These are phyloP conservation scores for Lagria hirta DNA, from an alignment of 2,888 invertebrate genomes.

Conservation along the genomic window DNA sequence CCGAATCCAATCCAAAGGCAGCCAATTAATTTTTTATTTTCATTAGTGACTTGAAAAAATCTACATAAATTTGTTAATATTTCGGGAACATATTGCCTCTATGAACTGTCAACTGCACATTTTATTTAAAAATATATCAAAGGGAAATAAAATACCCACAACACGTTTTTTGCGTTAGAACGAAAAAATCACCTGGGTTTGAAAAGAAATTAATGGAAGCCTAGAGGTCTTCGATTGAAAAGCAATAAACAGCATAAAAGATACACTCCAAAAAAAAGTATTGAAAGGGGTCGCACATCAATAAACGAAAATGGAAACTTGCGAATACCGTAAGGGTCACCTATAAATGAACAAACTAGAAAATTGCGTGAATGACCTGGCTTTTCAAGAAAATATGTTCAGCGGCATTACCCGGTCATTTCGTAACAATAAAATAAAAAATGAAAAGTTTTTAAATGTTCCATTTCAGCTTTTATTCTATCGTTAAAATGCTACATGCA, in stretches of 20 bases:
- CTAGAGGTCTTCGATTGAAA: constrained; percentile 6
- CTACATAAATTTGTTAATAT: not conserved
- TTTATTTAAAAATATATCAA: constrained; percentile 10
- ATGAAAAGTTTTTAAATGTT: too few relatives aligned
- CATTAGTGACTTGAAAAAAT: constrained; percentile 4
- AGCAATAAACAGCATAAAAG: constrained; percentile 14
- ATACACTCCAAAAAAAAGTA: constrained; percentile 11
- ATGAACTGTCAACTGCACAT: constrained; percentile 14
- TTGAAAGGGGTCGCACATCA: constrained; percentile 18
- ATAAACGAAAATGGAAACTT: constrained; percentile 10
- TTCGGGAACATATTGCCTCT: constrained; percentile 10
- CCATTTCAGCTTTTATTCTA: too few relatives aligned
- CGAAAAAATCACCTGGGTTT: constrained; percentile 3
- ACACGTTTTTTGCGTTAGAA: constrained; percentile 16
- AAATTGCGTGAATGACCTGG: not conserved
- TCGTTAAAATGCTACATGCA: too few relatives aligned
- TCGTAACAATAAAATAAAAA: too few relatives aligned
- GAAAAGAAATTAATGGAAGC: constrained; percentile 8
- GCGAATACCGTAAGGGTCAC: constrained; percentile 7
- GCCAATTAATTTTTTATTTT: too few relatives aligned
- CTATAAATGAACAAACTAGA: constrained; percentile 1
- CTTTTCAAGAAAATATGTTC: not conserved
- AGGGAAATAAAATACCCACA: constrained; percentile 11
- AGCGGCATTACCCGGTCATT: constrained; percentile 2
- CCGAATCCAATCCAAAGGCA: too few relatives aligned